phyloP scores from a whole-genome alignment of 2,113 vertebrate species.

The Gorsachius goisagi region DNA sequence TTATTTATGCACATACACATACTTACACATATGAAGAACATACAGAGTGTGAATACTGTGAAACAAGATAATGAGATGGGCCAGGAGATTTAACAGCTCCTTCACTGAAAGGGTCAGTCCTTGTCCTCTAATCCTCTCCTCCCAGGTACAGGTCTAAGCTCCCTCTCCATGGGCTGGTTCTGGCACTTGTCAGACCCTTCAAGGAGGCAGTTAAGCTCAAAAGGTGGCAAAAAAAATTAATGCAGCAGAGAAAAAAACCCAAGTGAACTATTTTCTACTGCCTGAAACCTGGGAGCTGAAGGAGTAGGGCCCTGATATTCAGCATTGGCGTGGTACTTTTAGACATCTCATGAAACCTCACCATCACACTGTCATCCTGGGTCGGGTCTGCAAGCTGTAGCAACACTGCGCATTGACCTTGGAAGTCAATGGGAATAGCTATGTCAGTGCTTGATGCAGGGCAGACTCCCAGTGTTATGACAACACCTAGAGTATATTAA shows the following conservation, averaged over 20 bases:
- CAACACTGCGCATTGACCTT: background rate
- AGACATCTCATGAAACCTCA: background rate
- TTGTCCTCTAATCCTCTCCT: background rate
- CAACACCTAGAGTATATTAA: background rate
- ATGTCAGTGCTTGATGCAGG: background rate
- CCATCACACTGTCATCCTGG: too few relatives aligned
- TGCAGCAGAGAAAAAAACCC: background rate
- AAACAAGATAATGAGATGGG: background rate
- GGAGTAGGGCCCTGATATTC: background rate
- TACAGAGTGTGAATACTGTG: background rate
- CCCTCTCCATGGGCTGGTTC: background rate
- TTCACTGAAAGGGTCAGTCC: background rate
- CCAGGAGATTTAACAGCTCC: background rate
- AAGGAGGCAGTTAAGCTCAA: background rate
- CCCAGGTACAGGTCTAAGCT: background rate
- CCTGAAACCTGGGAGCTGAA: background rate
- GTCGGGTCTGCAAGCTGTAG: background rate
- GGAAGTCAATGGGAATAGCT: background rate
- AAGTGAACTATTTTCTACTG: background rate
- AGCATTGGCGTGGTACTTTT: rapidly evolving
- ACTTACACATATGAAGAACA: background rate
- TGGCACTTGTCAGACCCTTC: background rate
- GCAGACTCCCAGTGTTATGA: background rate
- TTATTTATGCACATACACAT: background rate
- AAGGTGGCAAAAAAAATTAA: background rate